Evolutionary conservation across 1,140 invertebrate species (phyloP).

Genomic region (Drosophila mayri): DNA sequence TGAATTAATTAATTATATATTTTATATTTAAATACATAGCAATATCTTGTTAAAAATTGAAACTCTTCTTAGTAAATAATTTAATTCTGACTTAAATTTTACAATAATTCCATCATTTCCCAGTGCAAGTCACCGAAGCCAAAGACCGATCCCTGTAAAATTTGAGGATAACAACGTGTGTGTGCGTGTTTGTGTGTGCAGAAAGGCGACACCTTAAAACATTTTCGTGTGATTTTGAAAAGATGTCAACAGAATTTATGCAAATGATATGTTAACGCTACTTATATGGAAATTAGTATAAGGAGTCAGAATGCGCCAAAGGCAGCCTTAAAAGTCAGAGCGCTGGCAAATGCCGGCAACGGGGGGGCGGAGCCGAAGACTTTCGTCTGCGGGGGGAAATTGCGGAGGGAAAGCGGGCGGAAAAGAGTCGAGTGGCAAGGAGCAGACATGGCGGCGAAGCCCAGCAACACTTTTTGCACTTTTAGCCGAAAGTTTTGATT

Average conservation of each 20-base stretch:
- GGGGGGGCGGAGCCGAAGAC: neutral
- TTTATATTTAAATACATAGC: neutral
- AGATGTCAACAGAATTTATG: conserved; percentile 84
- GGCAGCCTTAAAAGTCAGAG: conserved; percentile 47
- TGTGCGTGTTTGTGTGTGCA: conserved; percentile 14
- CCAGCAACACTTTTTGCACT: conserved; percentile 76
- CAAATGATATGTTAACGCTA: conserved; percentile 84
- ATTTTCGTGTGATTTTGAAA: conserved; percentile 83
- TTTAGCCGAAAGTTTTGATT: conserved; percentile 83
- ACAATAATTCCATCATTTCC: conserved; percentile 5
- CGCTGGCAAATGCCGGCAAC: conserved; percentile 11
- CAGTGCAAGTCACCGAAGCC: conserved; percentile 22
- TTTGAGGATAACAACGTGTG: conserved; percentile 52
- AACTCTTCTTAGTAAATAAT: neutral
- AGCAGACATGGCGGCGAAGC: conserved; percentile 23
- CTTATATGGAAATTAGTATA: conserved; percentile 84
- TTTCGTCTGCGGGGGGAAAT: neutral
- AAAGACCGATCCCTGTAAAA: conserved; percentile 27
- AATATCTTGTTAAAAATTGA: neutral
- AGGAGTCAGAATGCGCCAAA: conserved; percentile 81
- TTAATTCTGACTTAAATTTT: neutral
- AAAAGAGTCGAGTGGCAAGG: conserved; percentile 49
- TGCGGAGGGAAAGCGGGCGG: neutral
- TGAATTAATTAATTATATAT: neutral
- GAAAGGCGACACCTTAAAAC: conserved; percentile 74